phyloP scores from a whole-genome alignment of 2,113 vertebrate species.

The Bettongia penicillata region DNA sequence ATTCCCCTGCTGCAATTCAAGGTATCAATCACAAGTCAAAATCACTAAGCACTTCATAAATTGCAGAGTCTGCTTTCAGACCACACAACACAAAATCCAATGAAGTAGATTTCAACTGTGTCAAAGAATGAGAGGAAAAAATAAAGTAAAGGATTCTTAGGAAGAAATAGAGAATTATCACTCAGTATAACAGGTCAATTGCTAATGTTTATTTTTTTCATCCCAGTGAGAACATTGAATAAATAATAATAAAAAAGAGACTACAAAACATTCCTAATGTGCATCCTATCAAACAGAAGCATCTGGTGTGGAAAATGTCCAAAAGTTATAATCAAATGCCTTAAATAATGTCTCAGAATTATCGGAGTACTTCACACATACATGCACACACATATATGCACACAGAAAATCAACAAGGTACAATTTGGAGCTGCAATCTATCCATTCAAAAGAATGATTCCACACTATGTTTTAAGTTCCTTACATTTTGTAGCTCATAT shows the following conservation, averaged over 20 bases:
- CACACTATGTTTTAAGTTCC: conserved; percentile 20
- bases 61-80: not conserved
- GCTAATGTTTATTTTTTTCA: not conserved
- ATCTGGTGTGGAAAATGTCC: not conserved
- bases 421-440: conserved; percentile 12
- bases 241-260: not conserved
- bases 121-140: not conserved
- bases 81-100: not conserved
- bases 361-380: not conserved
- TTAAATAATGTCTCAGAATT: conserved; percentile 26
- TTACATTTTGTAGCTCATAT: conserved; percentile 34
- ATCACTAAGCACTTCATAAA: not conserved
- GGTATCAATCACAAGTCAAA: not conserved
- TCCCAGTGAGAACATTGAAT: not conserved
- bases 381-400: not conserved
- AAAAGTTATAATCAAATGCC: not conserved
- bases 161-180: conserved; percentile 8
- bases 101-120: too few relatives aligned
- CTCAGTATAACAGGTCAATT: not conserved
- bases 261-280: not conserved
- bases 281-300: not conserved
- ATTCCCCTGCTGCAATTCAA: not conserved
- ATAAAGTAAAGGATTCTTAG: not conserved
- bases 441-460: conserved; percentile 4
- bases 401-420: conserved; percentile 9